Evolutionary conservation across 2,797 vertebrate species (phyloP), one percentile per base, ranked within the genome.

Genomic region (Pteropus rufus): DNA sequence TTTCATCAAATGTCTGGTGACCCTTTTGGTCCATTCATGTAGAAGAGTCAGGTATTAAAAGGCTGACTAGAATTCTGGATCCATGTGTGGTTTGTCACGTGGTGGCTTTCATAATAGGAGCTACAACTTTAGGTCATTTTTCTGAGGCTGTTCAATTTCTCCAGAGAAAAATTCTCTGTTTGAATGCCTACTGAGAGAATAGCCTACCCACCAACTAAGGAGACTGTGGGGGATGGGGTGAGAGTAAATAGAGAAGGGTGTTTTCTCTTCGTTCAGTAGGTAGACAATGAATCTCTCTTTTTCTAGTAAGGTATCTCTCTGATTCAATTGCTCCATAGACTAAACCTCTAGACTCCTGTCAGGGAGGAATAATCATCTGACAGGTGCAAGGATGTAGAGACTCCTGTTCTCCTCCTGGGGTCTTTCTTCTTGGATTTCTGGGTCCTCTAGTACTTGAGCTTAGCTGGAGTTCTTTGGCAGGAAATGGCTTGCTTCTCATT

Each of bases 401-500:
- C 49, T 49, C 31, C 23, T 54, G n/a, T 83, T 87, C 54, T 65
- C 75, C 31, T 76, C 31, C 49, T 26, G 75, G 70, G 19, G 11
- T 92, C 75, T 84, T 93, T 76, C 67, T 87, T n/a, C 41, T 24
- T 34, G 36, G 16, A n/a, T 73, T 94, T 70, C 89, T 89, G 56
- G n/a, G 69, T 85, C 15, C 58, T n/a, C 29, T 26, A 87, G 56
- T 31, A 84, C 54, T 60, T 58, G 54, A 85, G 52, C 29, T 89
- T 54, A 72, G 86, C 90, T 90, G 65, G 84, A 80, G n/a, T 65
- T 93, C 64, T 26, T 26, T 91, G 87, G 87, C 87, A 80, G 87
- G 65, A 96, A 93, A 41, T 18, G 70, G 54, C 75, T 94, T 92
- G 34, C 90, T 86, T 94, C 84, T 89, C 80, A 31, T 80, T 75